A percentile compares a stretch with the other conserved stretches of the same genome.
Conservation (phyloP, 2,888 invertebrate genomes). For the Dynastes tityus region DNA sequence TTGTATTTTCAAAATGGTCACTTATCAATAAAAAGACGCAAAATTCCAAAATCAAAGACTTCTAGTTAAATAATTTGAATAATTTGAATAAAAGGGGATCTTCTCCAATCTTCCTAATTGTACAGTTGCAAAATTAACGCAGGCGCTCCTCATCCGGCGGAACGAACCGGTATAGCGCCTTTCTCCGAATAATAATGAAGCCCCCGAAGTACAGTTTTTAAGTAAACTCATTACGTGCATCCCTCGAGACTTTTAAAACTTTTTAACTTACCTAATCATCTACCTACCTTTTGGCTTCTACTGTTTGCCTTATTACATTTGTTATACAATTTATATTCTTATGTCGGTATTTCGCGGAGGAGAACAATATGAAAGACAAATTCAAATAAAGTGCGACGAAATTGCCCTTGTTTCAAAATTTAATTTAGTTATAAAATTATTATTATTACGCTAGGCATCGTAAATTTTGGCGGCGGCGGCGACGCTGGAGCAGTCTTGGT, state of each 20-base stretch:
- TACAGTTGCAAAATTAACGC: constrained; percentile 22
- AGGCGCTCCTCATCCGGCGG: constrained; percentile 1
- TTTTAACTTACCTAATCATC: constrained; percentile 59
- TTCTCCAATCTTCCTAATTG: constrained; percentile 13
- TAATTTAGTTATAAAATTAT: constrained; percentile 47
- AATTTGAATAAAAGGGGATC: not conserved
- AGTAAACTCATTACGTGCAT: constrained; percentile 61
- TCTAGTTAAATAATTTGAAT: no score
- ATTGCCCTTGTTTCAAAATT: constrained; percentile 46
- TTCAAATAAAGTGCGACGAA: constrained; percentile 46
- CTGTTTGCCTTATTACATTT: constrained; percentile 55
- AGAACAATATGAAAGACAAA: constrained; percentile 45
- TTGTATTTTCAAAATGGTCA: no score
- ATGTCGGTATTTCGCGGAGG: constrained; percentile 39
- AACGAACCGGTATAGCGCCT: constrained; percentile 9
- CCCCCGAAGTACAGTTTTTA: constrained; percentile 58
- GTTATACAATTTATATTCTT: constrained; percentile 53
- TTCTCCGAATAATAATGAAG: constrained; percentile 56
- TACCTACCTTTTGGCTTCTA: constrained; percentile 54
- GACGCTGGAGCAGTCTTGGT: not conserved
- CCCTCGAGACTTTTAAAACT: constrained; percentile 59
- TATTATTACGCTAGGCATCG: constrained; percentile 32
- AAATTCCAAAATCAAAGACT: no score
- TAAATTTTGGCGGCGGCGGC: constrained; percentile 14
- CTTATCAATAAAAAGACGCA: no score